Evolutionary conservation across 2,888 invertebrate species (phyloP).

Genomic region (Yponomeuta plumbellus): DNA sequence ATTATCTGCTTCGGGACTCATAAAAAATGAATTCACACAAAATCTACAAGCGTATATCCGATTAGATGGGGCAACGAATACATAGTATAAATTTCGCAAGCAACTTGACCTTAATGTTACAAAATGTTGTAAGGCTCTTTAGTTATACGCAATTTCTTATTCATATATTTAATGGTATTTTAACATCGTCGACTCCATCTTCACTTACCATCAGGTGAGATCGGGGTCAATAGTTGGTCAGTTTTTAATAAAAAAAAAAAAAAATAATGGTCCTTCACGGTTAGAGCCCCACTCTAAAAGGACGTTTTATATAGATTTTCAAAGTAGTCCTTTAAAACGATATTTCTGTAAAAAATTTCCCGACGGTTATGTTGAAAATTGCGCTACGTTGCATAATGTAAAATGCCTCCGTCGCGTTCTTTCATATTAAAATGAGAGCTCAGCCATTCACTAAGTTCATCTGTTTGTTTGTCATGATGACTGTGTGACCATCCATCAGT

Average conservation of each 20-base stretch:
- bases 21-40: not conserved
- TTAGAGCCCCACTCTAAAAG: not conserved
- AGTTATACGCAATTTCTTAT: not conserved
- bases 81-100: not conserved
- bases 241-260: no score
- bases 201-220: no score
- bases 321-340: not conserved
- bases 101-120: not conserved
- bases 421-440: not conserved
- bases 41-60: not conserved
- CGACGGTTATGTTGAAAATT: not conserved
- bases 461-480: constrained; percentile 1
- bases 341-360: not conserved
- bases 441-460: not conserved
- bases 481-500: constrained; percentile 9
- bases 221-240: no score
- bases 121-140: not conserved
- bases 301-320: not conserved
- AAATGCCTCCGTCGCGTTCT: not conserved
- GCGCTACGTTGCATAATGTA: not conserved
- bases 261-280: no score
- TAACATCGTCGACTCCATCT: no score
- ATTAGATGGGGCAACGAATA: not conserved
- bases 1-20: not conserved
- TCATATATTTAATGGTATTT: not conserved